Evolutionary conservation across 2,113 vertebrate species (phyloP).

Genomic region (Pan troglodytes): DNA sequence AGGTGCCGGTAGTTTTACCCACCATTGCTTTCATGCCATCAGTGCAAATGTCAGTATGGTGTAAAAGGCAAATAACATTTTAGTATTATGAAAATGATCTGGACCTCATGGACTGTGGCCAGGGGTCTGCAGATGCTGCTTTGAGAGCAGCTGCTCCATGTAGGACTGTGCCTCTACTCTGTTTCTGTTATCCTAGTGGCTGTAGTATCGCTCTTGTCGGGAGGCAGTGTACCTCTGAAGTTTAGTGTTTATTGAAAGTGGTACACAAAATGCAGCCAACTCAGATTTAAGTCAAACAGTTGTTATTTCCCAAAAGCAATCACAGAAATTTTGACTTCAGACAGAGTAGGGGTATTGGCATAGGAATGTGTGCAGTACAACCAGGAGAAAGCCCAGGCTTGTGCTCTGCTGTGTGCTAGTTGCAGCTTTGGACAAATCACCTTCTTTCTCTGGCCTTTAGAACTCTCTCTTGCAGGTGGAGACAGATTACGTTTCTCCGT

Average conservation of each 20-base stretch:
- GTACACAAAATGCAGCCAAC: not conserved
- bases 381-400: not conserved
- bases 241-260: not conserved
- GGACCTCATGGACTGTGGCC: not conserved
- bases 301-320: not conserved
- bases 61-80: not conserved
- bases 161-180: not conserved
- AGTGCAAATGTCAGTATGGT: not conserved
- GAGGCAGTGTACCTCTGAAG: not conserved
- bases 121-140: too few relatives aligned
- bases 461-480: not conserved
- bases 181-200: not conserved
- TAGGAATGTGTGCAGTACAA: too few relatives aligned
- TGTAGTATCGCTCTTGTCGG: not conserved
- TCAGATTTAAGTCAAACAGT: not conserved
- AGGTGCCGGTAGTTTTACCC: not conserved
- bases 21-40: not conserved
- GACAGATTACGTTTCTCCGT: not conserved
- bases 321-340: not conserved
- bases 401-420: not conserved
- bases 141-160: not conserved
- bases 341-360: rapidly evolving
- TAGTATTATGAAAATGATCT: not conserved
- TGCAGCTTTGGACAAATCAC: not conserved
- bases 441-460: not conserved